These are phyloP conservation scores for Zosterops hypoxanthus DNA, from an alignment of 2,113 vertebrate species.

Conservation along the genomic window DNA sequence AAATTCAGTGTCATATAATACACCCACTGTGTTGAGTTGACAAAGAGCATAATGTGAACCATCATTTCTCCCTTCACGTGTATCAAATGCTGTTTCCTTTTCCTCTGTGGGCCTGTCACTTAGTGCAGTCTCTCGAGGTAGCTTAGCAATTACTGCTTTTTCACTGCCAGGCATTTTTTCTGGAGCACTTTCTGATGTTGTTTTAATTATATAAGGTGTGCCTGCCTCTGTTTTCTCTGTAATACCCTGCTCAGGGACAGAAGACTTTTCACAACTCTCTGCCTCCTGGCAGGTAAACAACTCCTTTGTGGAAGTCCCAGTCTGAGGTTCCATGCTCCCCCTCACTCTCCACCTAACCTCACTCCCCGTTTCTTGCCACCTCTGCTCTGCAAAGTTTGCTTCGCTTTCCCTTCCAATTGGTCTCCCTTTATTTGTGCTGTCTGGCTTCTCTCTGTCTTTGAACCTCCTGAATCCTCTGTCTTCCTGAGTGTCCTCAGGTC, in stretches of 20 bases:
- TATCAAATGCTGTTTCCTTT: slow-evolving; percentile 81
- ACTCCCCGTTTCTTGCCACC: slow-evolving; percentile 7
- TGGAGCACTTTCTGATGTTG: slow-evolving; percentile 78
- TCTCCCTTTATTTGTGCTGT: background rate
- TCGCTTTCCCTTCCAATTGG: background rate
- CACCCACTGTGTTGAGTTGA: slow-evolving; percentile 73
- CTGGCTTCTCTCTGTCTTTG: background rate
- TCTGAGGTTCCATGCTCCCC: background rate
- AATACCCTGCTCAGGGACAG: slow-evolving; percentile 60
- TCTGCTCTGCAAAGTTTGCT: background rate
- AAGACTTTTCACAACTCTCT: slow-evolving; percentile 67
- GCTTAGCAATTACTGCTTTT: slow-evolving; percentile 81
- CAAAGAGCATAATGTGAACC: slow-evolving; percentile 78
- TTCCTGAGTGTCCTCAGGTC: background rate
- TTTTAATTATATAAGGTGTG: slow-evolving; percentile 81
- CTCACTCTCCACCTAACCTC: slow-evolving; percentile 17
- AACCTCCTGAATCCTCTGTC: background rate
- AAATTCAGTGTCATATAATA: slow-evolving; percentile 76
- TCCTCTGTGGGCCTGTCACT: slow-evolving; percentile 80
- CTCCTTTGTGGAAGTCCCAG: slow-evolving; percentile 22
- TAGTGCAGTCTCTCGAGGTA: slow-evolving; percentile 79
- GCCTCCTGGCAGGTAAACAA: slow-evolving; percentile 74
- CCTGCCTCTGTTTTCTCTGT: slow-evolving; percentile 67
- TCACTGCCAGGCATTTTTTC: slow-evolving; percentile 79
- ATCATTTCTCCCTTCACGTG: slow-evolving; percentile 80